Evolutionary conservation across 2,888 invertebrate species (phyloP), one percentile per base, ranked within the genome.

Genomic region (Tridacna gigas): DNA sequence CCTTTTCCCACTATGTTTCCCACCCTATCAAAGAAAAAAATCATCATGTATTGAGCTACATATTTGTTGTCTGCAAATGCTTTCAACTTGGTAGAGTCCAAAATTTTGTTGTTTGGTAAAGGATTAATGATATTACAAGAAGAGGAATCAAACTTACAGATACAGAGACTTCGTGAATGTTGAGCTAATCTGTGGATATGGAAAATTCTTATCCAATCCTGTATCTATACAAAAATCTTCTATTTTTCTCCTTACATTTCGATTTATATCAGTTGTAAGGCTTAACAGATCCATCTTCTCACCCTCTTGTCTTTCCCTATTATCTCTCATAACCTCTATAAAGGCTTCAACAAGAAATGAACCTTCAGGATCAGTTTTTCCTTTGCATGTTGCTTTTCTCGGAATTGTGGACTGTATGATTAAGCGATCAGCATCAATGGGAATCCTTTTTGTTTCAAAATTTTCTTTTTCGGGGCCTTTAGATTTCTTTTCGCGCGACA

Each of bases 271-370:
- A n/a, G 26, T 26, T n/a, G 71, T 71, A 25, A 71, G 51, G 47
- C 51, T 51, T 9, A 71, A 15, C 22, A 71, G 13, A 37, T 71
- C 71, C 15, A 71, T 15, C 25, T 9, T 37, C 0, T 71, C 26
- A 2, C 25, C n/a, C 45, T 0, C 5, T 66, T 3, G 5, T 22
- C 25, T 48, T 20, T 9, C 13, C 9, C 22, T 48, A 51, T 71
- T 71, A 1, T 26, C n/a, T n/a, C 18, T 15, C 51, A 71, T 51
- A 25, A 51, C 71, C 25, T 71, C 48, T 20, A 71, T n/a, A 26
- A 71, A 71, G 13, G 71, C 71, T 71, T 71, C 51, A 7, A 71
- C 25, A 51, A 71, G 51, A 37, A 71, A 71, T 5, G 71, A 71
- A 7, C 51, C 71, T 28, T n/a, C 13, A 20, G 7, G 37, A 25